Base-by-base conservation (phyloP, 1,140 invertebrate genomes). In the Holotrichia oblita region DNA sequence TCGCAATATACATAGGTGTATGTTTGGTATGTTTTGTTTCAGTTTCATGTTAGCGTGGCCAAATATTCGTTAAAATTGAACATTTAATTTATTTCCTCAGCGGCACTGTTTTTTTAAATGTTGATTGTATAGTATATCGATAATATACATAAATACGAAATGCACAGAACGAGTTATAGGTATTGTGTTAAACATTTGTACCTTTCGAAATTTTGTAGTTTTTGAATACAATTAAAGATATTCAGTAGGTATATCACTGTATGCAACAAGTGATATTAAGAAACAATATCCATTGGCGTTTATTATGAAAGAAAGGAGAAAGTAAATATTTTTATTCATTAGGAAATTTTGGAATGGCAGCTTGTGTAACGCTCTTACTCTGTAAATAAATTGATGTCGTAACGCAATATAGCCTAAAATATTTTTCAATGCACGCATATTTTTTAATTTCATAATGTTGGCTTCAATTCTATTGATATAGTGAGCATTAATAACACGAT, bases 231-330 rank as follows among this genome's bases (percentile, higher is more conserved):
- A 69, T 69, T 69, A 69, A 69, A 0, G 22, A 3, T 27, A 69
- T 69, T 22, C 7, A 69, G 61, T 69, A 64, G 3, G 44, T 3
- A 17, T 17, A 69, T 69, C 24, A 34, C 20, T 27, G 61, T 69
- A 27, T 27, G 22, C 8, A 22, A 69, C 0, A 12, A 14, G 20
- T 22, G 8, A 20, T 64, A 64, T 69, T 69, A 69, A 20, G 22
- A 69, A 69, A 69, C 61, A 69, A 69, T 69, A 69, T 69, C 22
- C 61, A 69, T 20, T 69, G 61, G 61, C 61, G 61, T 34, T 2
- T 69, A 69, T 69, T 69, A 69, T 69, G 61, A 69, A 69, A 69
- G 61, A 69, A 69, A 69, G 61, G 61, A 69, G 61, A 69, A 69
- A 69, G 61, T 34, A 69, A 69, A 69, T 69, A 27, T 69, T 69